A percentile compares a stretch with the other conserved stretches of the same genome.
Evolutionary conservation across 2,113 vertebrate genomes (phyloP).

Genomic region (Girardinichthys multiradiatus): DNA sequence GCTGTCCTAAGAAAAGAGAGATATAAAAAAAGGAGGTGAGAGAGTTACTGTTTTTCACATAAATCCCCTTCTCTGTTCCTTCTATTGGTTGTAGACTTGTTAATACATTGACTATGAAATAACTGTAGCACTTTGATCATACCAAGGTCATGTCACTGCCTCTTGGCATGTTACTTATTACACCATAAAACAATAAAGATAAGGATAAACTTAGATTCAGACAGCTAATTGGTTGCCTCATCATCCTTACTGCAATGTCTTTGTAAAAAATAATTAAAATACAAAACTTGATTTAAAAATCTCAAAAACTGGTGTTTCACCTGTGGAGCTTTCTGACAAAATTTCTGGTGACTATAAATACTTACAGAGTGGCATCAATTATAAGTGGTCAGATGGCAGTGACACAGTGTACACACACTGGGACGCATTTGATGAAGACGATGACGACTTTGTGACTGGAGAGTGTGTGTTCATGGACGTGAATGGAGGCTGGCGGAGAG

Average conservation of each 20-base stretch:
- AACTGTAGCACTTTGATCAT: background rate
- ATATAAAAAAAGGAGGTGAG: slow-evolving; percentile 30
- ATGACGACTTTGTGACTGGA: slow-evolving; percentile 78
- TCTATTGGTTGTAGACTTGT: background rate
- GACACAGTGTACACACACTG: slow-evolving; percentile 88
- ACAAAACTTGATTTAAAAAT: background rate
- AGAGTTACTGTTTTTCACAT: slow-evolving; percentile 7
- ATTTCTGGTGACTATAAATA: background rate
- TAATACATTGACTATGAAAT: background rate
- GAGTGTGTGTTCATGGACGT: slow-evolving; percentile 90
- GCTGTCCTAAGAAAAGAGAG: slow-evolving; percentile 27
- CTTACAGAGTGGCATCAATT: slow-evolving; percentile 85
- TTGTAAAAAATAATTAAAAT: background rate
- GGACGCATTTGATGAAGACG: slow-evolving; percentile 75
- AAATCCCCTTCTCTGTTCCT: background rate
- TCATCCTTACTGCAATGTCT: background rate
- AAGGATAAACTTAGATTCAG: background rate
- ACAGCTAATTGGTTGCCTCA: background rate
- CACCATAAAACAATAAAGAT: background rate
- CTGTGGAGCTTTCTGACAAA: background rate
- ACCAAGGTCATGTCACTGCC: background rate
- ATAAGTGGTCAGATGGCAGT: slow-evolving; percentile 90
- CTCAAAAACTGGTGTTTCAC: background rate
- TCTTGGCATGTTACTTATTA: background rate
- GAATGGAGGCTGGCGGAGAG: slow-evolving; percentile 85